Evolutionary conservation across 2,113 vertebrate species (phyloP).

Genomic region (Cisticola juncidis): DNA sequence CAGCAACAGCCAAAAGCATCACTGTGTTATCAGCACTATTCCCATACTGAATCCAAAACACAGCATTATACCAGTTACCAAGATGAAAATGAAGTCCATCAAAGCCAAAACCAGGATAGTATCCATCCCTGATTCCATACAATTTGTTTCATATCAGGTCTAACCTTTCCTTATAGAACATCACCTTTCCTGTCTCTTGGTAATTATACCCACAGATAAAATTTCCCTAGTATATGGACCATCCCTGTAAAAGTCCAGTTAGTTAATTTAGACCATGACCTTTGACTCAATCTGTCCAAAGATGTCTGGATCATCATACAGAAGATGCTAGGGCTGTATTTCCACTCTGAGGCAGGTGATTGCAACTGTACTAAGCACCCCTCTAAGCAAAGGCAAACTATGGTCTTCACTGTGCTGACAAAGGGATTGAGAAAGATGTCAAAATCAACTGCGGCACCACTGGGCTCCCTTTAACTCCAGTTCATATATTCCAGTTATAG

Average conservation of each 20-base stretch:
- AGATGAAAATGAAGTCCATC: background rate
- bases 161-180: background rate
- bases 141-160: background rate
- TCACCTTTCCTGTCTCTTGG: background rate
- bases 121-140: background rate
- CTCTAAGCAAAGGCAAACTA: background rate
- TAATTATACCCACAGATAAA: background rate
- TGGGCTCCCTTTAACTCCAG: background rate
- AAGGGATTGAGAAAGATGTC: background rate
- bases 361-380: background rate
- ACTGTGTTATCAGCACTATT: background rate
- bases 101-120: background rate
- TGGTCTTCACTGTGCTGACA: background rate
- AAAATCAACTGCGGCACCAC: background rate
- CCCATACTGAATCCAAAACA: background rate
- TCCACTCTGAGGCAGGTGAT: background rate
- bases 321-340: background rate
- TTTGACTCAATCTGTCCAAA: background rate
- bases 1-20: background rate
- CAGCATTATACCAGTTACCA: background rate
- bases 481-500: background rate
- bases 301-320: background rate
- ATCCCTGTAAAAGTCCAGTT: background rate
- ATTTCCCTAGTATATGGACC: background rate
- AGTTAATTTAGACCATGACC: background rate